phyloP scores from a whole-genome alignment of 2,888 invertebrate species.

The Amphimallon solstitiale region DNA sequence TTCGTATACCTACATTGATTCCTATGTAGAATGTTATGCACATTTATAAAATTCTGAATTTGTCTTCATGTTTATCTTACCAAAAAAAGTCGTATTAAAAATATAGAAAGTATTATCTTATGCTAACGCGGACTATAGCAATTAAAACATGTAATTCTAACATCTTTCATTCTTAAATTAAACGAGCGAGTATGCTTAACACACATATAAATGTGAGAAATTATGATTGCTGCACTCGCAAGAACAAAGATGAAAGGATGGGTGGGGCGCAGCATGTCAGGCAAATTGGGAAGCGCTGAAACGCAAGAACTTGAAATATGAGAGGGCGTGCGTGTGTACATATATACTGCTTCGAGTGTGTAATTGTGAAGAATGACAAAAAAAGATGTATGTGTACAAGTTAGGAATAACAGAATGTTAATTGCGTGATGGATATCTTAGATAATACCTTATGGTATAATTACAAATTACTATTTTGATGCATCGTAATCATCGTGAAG shows the following conservation, averaged over 20 bases:
- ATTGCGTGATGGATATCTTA: conserved; percentile 48
- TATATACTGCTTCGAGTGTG: not conserved
- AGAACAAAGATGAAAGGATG: conserved; percentile 52
- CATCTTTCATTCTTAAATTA: conserved; percentile 6
- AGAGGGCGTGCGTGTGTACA: conserved; percentile 45
- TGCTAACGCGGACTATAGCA: too few relatives aligned
- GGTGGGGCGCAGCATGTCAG: conserved; percentile 53
- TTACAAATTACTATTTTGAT: conserved; percentile 47
- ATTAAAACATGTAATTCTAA: too few relatives aligned
- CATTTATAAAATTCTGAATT: too few relatives aligned
- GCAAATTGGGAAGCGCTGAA: conserved; percentile 55
- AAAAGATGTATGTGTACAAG: conserved; percentile 42
- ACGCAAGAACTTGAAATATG: conserved; percentile 49
- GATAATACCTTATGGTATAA: conserved; percentile 44
- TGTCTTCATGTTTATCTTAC: too few relatives aligned
- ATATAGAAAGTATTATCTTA: too few relatives aligned
- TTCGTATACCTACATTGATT: too few relatives aligned
- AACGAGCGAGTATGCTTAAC: conserved; percentile 5
- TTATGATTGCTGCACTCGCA: conserved; percentile 39
- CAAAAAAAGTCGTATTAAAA: too few relatives aligned
- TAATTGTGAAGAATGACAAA: not conserved
- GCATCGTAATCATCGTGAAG: conserved; percentile 32
- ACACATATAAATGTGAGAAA: conserved; percentile 44
- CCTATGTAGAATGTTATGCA: too few relatives aligned
- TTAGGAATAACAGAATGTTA: conserved; percentile 49